Percentiles rank a stretch among this genome's conserved stretches.
Conservation (phyloP, 1,140 invertebrate species). For the Theocolax elegans region DNA sequence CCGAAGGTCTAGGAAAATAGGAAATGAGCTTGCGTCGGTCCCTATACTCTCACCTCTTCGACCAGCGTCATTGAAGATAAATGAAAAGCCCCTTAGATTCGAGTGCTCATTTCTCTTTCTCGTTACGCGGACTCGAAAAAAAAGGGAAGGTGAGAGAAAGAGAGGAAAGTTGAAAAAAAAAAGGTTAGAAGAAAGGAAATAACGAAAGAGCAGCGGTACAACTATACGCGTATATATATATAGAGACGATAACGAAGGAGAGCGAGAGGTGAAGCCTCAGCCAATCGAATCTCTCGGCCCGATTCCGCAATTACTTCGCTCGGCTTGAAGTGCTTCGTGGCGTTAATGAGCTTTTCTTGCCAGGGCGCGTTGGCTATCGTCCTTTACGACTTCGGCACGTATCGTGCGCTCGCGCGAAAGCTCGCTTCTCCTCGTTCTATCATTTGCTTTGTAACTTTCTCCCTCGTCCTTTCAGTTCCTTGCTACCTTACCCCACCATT, state of each 20-base stretch:
- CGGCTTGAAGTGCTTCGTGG: conserved; percentile 44
- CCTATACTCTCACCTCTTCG: background rate
- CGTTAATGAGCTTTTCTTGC: conserved; percentile 52
- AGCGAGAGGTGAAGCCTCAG: background rate
- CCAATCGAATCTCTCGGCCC: conserved; percentile 35
- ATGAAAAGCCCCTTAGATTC: conserved; percentile 19
- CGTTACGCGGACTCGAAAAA: conserved; percentile 1
- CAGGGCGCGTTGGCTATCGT: conserved; percentile 39
- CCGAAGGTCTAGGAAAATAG: too few species aligned
- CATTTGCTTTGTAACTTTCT: conserved; percentile 26
- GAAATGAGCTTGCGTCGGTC: too few species aligned
- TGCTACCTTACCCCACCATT: background rate
- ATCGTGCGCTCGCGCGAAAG: conserved; percentile 22
- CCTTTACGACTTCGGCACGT: conserved; percentile 46
- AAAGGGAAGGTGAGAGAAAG: background rate
- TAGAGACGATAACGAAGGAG: background rate
- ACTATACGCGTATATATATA: background rate
- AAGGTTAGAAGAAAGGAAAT: conserved; percentile 1
- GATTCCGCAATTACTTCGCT: conserved; percentile 49
- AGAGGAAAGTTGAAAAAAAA: background rate
- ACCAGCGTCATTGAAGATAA: conserved; percentile 20
- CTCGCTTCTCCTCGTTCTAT: conserved; percentile 4
- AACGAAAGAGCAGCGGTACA: conserved; percentile 35
- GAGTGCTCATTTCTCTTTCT: conserved; percentile 30
- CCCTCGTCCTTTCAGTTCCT: conserved; percentile 9